Conservation (phyloP, 37 sponge, comb jelly and placozoan species). For the Beroe forskalii region DNA sequence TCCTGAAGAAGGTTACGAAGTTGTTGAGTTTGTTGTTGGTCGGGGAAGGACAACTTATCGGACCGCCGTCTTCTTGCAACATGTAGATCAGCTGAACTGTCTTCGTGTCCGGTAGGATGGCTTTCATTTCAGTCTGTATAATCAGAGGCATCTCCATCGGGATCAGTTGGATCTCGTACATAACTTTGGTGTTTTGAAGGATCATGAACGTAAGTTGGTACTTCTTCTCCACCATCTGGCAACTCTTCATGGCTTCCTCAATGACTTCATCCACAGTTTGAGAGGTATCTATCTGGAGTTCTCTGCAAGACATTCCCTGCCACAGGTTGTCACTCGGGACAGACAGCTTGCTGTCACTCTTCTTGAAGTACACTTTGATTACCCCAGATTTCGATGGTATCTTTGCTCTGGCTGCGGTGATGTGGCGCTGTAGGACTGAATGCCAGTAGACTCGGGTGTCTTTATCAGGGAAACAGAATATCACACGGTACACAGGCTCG, state of each 20-base stretch:
- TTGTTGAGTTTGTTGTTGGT: slow-evolving; percentile 9
- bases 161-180: background rate
- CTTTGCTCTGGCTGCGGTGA: background rate
- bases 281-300: slow-evolving; percentile 6
- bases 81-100: background rate
- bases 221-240: slow-evolving; percentile 10
- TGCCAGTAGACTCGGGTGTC: background rate
- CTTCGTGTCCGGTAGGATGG: background rate
- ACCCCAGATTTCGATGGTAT: background rate
- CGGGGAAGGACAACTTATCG: background rate
- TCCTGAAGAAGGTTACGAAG: background rate
- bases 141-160: slow-evolving; percentile 41
- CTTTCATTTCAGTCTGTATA: background rate
- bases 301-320: slow-evolving; percentile 28
- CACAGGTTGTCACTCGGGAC: slow-evolving; percentile 24
- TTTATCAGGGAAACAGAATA: slow-evolving; percentile 19
- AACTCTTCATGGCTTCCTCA: background rate
- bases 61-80: slow-evolving; percentile 9
- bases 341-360: background rate
- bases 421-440: background rate
- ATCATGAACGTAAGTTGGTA: slow-evolving; percentile 10
- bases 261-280: slow-evolving; percentile 1
- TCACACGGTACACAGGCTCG: background rate
- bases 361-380: slow-evolving; percentile 48
- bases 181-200: slow-evolving; percentile 13